phyloP scores from a whole-genome alignment of 64 coral and sea anemone genomes.

The Actinia equina region DNA sequence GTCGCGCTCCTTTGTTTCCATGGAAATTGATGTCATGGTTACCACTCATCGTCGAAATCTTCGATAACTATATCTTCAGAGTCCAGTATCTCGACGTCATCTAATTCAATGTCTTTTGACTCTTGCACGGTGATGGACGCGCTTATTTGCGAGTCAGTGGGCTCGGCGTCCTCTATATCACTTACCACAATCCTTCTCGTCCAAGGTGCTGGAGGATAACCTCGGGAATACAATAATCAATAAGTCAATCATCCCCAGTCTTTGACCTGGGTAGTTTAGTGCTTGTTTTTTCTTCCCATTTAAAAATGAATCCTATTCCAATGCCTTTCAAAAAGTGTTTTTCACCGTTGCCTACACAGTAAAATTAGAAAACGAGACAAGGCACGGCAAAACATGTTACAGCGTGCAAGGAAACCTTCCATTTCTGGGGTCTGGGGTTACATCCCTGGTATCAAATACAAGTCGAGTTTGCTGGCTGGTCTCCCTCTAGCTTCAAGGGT shows the following conservation, averaged over 20 bases:
- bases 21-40: neutral
- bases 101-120: slow-evolving; percentile 14
- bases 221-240: slow-evolving; percentile 12
- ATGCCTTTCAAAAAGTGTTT: no score
- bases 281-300: no score
- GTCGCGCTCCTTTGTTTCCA: neutral
- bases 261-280: no score
- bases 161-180: slow-evolving; percentile 39
- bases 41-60: slow-evolving; percentile 59
- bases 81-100: neutral
- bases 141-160: neutral
- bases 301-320: no score
- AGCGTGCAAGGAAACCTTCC: no score
- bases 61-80: slow-evolving; percentile 33
- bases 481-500: no score
- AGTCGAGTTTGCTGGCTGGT: no score
- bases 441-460: no score
- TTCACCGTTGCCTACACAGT: no score
- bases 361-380: no score
- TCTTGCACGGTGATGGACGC: neutral
- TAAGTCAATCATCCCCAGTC: neutral
- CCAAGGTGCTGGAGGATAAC: slow-evolving; percentile 48
- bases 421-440: no score
- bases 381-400: no score
- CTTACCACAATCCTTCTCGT: slow-evolving; percentile 78